These are phyloP conservation scores for Cuculus canorus DNA, from an alignment of 2,797 vertebrate species.

Conservation along the genomic window DNA sequence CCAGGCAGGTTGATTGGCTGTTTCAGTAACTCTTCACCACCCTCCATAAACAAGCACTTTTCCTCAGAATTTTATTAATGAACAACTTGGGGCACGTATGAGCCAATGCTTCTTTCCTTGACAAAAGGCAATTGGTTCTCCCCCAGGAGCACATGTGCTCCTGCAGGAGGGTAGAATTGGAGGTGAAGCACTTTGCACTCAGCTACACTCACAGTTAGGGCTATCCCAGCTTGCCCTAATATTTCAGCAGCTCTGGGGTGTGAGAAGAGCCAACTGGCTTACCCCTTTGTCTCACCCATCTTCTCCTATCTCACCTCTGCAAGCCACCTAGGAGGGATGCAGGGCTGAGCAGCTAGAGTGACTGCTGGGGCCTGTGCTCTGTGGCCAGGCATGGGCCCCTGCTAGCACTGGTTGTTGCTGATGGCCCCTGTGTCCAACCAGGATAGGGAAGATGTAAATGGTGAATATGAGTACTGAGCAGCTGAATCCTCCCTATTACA, in stretches of 20 bases:
- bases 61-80: background rate
- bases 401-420: rapidly evolving
- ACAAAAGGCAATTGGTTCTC: background rate
- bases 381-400: rapidly evolving
- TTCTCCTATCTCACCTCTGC: background rate
- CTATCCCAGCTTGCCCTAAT: background rate
- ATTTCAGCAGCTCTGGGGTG: background rate
- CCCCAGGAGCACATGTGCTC: background rate
- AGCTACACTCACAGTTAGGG: background rate
- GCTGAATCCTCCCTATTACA: background rate
- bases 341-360: background rate
- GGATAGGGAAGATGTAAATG: background rate
- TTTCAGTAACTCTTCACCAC: background rate
- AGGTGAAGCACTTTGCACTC: background rate
- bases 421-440: background rate
- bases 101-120: background rate
- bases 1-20: background rate
- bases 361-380: background rate
- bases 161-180: background rate
- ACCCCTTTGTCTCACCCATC: background rate
- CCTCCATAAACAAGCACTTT: background rate
- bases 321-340: background rate
- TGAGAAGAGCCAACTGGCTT: rapidly evolving
- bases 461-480: background rate
- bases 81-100: background rate